Conservation (phyloP, 2,888 invertebrate species). For the Philopedon plagiatum region DNA sequence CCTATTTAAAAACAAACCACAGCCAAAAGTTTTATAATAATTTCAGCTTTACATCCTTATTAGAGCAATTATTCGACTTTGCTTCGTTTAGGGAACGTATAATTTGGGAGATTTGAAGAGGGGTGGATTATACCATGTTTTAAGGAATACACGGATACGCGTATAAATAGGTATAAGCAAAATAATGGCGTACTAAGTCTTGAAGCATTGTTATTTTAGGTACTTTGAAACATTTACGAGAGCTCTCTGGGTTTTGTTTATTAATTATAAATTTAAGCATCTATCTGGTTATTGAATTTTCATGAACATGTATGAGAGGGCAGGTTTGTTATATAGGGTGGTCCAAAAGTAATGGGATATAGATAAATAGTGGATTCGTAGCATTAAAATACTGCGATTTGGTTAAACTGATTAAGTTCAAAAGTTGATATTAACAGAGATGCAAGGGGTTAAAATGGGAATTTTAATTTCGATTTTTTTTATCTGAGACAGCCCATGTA, state of each 20-base stretch:
- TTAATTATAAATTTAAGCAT: neutral
- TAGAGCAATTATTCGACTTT: constrained; percentile 36
- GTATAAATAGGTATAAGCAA: constrained; percentile 3
- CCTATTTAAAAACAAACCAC: constrained; percentile 42
- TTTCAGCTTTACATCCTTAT: constrained; percentile 49
- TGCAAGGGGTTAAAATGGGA: too few relatives aligned
- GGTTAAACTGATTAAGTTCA: too few relatives aligned
- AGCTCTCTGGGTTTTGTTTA: neutral
- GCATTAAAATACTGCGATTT: too few relatives aligned
- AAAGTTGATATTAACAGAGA: too few relatives aligned
- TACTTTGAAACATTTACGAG: constrained; percentile 5
- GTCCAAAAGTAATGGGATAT: too few relatives aligned
- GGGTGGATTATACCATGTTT: constrained; percentile 17
- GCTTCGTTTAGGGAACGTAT: constrained; percentile 34
- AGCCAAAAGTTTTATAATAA: constrained; percentile 44
- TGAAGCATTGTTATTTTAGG: constrained; percentile 8
- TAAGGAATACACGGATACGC: constrained; percentile 11
- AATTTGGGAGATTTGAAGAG: constrained; percentile 28
- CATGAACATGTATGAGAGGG: neutral
- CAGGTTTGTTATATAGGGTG: too few relatives aligned
- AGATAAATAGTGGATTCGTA: too few relatives aligned
- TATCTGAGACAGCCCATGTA: too few relatives aligned
- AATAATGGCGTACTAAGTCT: constrained; percentile 5
- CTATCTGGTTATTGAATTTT: neutral
- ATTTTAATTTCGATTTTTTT: too few relatives aligned